Conservation (phyloP, 2,113 vertebrate genomes). For the Lagopus leucura region DNA sequence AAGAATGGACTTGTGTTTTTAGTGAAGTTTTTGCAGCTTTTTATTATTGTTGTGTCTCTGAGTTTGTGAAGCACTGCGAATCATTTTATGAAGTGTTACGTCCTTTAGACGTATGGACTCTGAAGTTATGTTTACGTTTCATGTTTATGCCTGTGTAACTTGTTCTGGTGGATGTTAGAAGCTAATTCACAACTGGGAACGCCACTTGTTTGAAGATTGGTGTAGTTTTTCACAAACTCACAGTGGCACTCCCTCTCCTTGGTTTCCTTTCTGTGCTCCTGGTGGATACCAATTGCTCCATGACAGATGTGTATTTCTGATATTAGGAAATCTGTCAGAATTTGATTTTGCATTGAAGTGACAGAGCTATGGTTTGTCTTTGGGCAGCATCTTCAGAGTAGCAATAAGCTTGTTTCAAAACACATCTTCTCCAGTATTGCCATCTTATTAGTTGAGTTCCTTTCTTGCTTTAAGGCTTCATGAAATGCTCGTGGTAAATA, state of each 20-base stretch:
- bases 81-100: background rate
- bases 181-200: no score
- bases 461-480: constrained; percentile 57
- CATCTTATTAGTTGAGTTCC: background rate
- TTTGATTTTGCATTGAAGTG: background rate
- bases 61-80: background rate
- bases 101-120: background rate
- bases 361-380: background rate
- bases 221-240: background rate
- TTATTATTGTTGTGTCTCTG: background rate
- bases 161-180: background rate
- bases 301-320: background rate
- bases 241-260: background rate
- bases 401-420: constrained; percentile 33
- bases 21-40: background rate
- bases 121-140: background rate
- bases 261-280: background rate
- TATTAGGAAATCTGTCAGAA: background rate
- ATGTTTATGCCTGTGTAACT: background rate
- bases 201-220: background rate
- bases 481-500: constrained; percentile 40
- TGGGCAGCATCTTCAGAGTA: constrained; percentile 5
- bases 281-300: background rate
- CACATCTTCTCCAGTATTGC: background rate
- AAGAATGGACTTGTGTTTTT: background rate